These are phyloP conservation scores for Morphnarchus princeps DNA, from an alignment of 2,113 vertebrate genomes.

Conservation along the genomic window DNA sequence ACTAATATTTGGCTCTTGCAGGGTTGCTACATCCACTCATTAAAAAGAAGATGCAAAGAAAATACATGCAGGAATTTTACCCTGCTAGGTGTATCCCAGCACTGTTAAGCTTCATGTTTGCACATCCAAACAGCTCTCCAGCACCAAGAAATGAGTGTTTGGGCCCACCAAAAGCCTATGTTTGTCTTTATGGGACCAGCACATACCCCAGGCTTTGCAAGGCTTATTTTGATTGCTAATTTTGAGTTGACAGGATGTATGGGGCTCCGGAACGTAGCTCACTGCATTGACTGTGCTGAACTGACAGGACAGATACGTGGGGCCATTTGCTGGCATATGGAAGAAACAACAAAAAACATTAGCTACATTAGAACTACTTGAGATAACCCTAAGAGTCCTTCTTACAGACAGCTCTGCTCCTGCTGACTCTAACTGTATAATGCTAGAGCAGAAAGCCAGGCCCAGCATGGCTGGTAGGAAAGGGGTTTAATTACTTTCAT, in stretches of 20 bases:
- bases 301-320: neutral
- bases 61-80: neutral
- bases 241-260: neutral
- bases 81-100: neutral
- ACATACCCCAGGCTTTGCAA: neutral
- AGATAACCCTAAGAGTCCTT: slow-evolving; percentile 6
- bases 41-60: neutral
- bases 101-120: neutral
- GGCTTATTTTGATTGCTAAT: neutral
- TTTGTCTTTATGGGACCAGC: neutral
- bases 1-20: neutral
- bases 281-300: neutral
- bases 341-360: neutral
- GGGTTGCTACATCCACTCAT: neutral
- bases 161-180: neutral
- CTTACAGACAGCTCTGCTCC: slow-evolving; percentile 39
- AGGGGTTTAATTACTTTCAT: slow-evolving; percentile 59
- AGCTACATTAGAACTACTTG: neutral
- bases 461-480: slow-evolving; percentile 23
- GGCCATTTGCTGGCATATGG: neutral
- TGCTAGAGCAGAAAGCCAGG: slow-evolving; percentile 39
- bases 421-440: slow-evolving; percentile 53
- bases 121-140: neutral
- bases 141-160: neutral
- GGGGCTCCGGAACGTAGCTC: neutral